Evolutionary conservation across 2,888 invertebrate species (phyloP), one percentile per base, ranked within the genome.

Genomic region (Phania funesta): DNA sequence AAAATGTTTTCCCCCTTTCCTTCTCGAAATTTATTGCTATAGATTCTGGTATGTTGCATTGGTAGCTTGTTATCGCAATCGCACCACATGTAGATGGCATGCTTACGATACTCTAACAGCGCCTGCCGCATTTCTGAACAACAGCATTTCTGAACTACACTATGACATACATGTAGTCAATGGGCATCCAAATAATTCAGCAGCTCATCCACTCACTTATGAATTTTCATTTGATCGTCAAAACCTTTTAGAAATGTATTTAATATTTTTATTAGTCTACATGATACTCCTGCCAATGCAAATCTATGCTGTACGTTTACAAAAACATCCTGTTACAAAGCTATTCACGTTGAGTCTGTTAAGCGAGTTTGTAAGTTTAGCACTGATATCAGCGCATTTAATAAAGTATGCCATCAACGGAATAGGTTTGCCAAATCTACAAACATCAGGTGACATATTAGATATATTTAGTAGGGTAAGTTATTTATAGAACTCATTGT

Each of bases 81-180:
- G 93, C 77, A 93, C 93, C 4, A 94, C 95, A 1, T 98, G 98
- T 88, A 93, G 94, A 81, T 98, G 98, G 98, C 95, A 95, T 86
- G 94, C 96, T 86, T 95, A 95, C 83, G 92, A 93, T 83, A 86
- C 85, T 64, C 54, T 87, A 65, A 78, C 83, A 67, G 75, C 80
- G 11, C 83, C 83, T n/a, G 76, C 77, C 20, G 67, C 80, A 16
- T 83, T 80, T 83, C 64, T 83, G 9, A 84, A 83, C 11, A 85
- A 83, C 29, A 73, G 80, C 26, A 68, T 80, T 80, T 67, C 76
- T 6, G 74, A 85, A 62, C 7, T 83, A 76, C 92, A 95, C 65
- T 99, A 98, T 90, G 97, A 99, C 90, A 95, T 99, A 85, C 98
- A 97, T 96, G 93, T 99, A 58, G 98, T 99, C 7, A 99, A 99